Percentiles rank a stretch among this genome's conserved stretches.
Evolutionary conservation across 2,888 invertebrate species (phyloP).

Genomic region (Acanthopleura granulata): DNA sequence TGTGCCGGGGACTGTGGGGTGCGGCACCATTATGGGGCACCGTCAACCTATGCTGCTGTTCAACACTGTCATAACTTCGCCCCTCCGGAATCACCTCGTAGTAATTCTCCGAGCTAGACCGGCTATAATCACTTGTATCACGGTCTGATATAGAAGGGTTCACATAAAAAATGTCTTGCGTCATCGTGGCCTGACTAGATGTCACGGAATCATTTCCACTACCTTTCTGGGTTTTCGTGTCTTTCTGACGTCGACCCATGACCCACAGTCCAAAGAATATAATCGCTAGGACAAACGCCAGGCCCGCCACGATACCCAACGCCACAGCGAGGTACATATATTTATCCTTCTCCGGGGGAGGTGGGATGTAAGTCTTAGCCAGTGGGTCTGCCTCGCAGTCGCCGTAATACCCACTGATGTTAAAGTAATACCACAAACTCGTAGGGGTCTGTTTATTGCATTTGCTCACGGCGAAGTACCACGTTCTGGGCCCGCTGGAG

Average conservation of each 20-base stretch:
- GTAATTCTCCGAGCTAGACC: conserved; percentile 60
- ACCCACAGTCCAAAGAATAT: conserved; percentile 53
- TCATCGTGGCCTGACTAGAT: conserved; percentile 62
- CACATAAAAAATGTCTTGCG: conserved; percentile 63
- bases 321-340: conserved; percentile 50
- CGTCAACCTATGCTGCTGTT: not conserved
- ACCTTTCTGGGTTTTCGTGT: conserved; percentile 45
- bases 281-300: conserved; percentile 48
- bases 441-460: conserved; percentile 44
- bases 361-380: conserved; percentile 45
- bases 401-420: conserved; percentile 57
- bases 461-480: conserved; percentile 58
- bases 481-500: conserved; percentile 53
- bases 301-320: conserved; percentile 54
- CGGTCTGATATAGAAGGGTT: conserved; percentile 59
- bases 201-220: conserved; percentile 38
- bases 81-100: conserved; percentile 61
- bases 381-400: conserved; percentile 60
- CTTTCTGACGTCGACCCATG: conserved; percentile 44
- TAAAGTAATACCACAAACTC: conserved; percentile 57
- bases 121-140: conserved; percentile 55
- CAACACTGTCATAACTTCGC: not conserved
- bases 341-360: conserved; percentile 32
- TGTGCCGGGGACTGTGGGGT: not conserved
- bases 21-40: not conserved